Conservation (phyloP, 2,797 vertebrate species). For the Pseudomugil tenellus region DNA sequence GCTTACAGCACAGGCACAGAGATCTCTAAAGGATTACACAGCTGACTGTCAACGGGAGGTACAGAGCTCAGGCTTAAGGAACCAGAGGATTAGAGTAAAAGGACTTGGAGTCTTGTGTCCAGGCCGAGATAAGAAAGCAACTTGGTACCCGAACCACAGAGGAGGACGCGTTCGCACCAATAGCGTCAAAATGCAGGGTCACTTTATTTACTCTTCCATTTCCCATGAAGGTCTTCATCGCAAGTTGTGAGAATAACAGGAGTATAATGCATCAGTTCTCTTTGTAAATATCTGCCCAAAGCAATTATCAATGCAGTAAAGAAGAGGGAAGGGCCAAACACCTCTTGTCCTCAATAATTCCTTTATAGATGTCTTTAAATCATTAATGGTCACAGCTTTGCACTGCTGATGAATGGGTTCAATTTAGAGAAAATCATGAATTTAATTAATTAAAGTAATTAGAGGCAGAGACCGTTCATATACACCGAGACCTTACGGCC, state of each 20-base stretch:
- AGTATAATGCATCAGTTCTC: conserved; percentile 44
- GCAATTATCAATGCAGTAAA: conserved; percentile 71
- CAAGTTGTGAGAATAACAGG: conserved; percentile 40
- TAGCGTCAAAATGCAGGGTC: conserved; percentile 36
- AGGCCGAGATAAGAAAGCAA: conserved; percentile 65
- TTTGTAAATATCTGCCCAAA: conserved; percentile 74
- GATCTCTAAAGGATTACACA: conserved; percentile 78
- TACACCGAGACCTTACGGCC: conserved; percentile 68
- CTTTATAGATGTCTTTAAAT: conserved; percentile 84
- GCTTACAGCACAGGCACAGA: conserved; percentile 58
- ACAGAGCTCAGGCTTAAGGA: conserved; percentile 71
- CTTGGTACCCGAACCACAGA: conserved; percentile 39
- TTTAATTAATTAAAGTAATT: conserved; percentile 86
- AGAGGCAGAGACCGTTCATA: conserved; percentile 66
- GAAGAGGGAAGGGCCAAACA: conserved; percentile 58
- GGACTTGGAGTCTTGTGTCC: conserved; percentile 66
- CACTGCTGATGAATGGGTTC: conserved; percentile 79
- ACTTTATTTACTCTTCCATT: conserved; percentile 57
- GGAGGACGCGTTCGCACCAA: conserved; percentile 43
- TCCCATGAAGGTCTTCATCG: conserved; percentile 50
- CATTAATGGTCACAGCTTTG: conserved; percentile 76
- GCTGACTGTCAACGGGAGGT: conserved; percentile 67
- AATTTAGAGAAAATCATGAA: conserved; percentile 83
- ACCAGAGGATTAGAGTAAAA: conserved; percentile 75
- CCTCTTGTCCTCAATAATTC: conserved; percentile 76